Percentiles rank a stretch among this genome's conserved stretches.
Conservation (phyloP, 2,113 vertebrate genomes). For the Barnardius zonarius region DNA sequence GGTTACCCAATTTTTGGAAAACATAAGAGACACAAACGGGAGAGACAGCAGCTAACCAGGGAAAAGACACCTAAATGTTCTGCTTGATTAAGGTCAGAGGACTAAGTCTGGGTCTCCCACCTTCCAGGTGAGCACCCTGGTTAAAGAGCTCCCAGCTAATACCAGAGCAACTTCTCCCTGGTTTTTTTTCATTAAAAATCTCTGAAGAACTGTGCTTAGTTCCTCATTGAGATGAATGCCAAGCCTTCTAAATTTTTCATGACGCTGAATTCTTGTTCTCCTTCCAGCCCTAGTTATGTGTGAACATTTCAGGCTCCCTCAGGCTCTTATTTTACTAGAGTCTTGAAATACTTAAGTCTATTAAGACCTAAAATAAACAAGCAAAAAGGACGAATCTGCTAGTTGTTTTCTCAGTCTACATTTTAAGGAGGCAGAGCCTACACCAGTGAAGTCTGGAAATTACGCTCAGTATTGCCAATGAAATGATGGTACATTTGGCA, state of each 20-base stretch:
- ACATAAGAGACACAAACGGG: fast-evolving
- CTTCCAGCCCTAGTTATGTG: constrained; percentile 56
- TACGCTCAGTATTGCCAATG: not conserved
- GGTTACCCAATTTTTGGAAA: not conserved
- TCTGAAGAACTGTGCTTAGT: constrained; percentile 47
- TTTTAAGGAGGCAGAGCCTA: not conserved
- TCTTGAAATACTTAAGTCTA: constrained; percentile 64
- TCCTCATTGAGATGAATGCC: constrained; percentile 22
- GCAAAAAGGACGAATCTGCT: constrained; percentile 31
- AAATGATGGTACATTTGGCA: not conserved
- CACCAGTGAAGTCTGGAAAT: not conserved
- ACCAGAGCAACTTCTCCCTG: not conserved
- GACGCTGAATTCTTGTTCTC: constrained; percentile 58
- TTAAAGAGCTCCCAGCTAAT: not conserved
- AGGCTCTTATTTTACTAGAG: constrained; percentile 64
- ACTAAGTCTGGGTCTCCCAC: not conserved
- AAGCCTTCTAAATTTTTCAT: constrained; percentile 61
- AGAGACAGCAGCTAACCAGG: not conserved
- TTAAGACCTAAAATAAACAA: constrained; percentile 57
- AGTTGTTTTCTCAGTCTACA: not conserved
- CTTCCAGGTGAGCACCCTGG: not conserved
- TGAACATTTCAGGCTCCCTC: constrained; percentile 62
- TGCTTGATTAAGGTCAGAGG: not conserved
- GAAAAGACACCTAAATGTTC: not conserved
- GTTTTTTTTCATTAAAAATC: not conserved